These are phyloP conservation scores for Euborellia annulipes DNA, from an alignment of 1,140 invertebrate genomes.

Conservation along the genomic window DNA sequence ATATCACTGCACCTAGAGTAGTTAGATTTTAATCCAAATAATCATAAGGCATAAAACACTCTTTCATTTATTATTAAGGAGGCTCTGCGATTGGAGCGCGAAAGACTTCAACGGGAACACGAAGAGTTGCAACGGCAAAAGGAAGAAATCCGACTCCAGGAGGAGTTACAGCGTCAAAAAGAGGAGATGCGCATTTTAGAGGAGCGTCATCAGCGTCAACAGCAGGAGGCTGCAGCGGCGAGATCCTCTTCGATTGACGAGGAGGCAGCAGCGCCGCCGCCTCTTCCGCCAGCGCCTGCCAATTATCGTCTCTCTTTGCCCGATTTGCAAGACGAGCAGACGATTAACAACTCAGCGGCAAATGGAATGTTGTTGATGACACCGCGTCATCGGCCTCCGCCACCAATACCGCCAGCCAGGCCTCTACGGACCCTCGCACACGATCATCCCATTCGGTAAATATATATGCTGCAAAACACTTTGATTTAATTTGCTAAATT, in stretches of 20 bases:
- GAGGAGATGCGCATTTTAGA: slow-evolving; percentile 12
- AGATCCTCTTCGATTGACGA: slow-evolving; percentile 2
- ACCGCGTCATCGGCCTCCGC: slow-evolving; percentile 23
- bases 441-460: slow-evolving; percentile 3
- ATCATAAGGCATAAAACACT: too few species aligned
- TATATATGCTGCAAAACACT: too few species aligned
- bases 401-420: slow-evolving; percentile 33
- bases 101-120: slow-evolving; percentile 55
- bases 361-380: too few species aligned
- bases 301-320: slow-evolving; percentile 11
- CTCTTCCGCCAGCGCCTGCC: slow-evolving; percentile 4
- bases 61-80: slow-evolving; percentile 29
- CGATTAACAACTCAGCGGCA: too few species aligned
- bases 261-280: slow-evolving; percentile 23
- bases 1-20: too few species aligned
- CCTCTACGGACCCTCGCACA: slow-evolving; percentile 29
- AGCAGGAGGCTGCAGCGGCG: background rate
- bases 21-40: too few species aligned
- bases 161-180: slow-evolving; percentile 21
- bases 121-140: slow-evolving; percentile 58
- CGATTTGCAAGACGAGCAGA: slow-evolving; percentile 18
- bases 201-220: slow-evolving; percentile 8
- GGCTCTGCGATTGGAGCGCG: slow-evolving; percentile 55
- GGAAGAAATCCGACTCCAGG: slow-evolving; percentile 46
- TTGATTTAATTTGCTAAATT: too few species aligned